Evolutionary conservation across 2,888 invertebrate genomes (phyloP), one percentile per base, ranked within the genome.

Genomic region (Ochropacha duplaris): DNA sequence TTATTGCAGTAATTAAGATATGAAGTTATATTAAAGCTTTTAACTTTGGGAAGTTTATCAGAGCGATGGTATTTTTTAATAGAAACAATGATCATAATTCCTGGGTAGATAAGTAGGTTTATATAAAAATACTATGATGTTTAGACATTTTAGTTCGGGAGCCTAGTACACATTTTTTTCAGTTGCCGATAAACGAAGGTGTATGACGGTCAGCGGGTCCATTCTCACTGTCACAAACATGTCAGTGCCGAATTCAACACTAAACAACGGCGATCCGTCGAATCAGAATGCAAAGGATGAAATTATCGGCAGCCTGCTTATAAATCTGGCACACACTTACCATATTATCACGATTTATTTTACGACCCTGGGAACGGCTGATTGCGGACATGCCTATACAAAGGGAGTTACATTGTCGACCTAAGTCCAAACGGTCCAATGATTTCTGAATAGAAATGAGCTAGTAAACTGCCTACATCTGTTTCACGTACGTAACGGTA

Each of bases 1-100:
- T 90, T 91, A 91, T 90, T 88, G 83, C 80, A 79, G 90, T 84
- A 87, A 89, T 91, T 90, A 85, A 92, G 91, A 92, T 92, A 90
- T 82, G 78, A 76, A 78, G 76, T 84, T 79, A 85, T 84, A 82
- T 83, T 79, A 78, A 79, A 71, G 88, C 90, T 90, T 90, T 91
- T 89, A 90, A 84, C 81, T 78, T 70, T 68, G 68, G 66, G 74
- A 72, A 72, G 76, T 78, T 76, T 83, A 81, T 81, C 78, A 74
- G 56, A 58, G 19, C 19, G 44, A 19, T 44, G 44, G 19, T 44
- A 62, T 65, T 68, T 71, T 74, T 75, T 77, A 72, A 71, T 74
- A 65, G 68, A 54, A 66, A 66, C 69, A 65, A 69, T 72, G 68
- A 72, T 81, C 69, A 79, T 81, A 79, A 70, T 69, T 78, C 71